Evolutionary conservation across 1,140 invertebrate species (phyloP), one percentile per base, ranked within the genome.

Genomic region (Lycorma delicatula): DNA sequence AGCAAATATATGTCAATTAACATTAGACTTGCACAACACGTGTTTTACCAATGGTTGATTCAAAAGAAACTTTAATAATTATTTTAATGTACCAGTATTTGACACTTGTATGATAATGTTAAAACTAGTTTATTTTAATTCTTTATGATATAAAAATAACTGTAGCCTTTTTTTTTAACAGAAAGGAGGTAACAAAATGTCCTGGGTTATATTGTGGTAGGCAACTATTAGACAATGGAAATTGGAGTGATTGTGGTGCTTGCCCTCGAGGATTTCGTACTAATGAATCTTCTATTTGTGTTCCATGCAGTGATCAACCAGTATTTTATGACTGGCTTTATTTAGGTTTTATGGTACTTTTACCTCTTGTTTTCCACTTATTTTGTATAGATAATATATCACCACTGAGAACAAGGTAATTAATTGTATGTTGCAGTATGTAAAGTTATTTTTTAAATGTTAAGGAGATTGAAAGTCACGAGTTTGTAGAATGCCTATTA

Each of bases 291-390:
- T 85, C 80, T n/a, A 72, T 78, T 5, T 97, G 93, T 72, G 72
- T 81, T 23, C 80, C 80, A 5, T 97, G 94, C 68, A 75, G 81
- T 2, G 84, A 89, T 54, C 73, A 75, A 16, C 85, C 91, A 0
- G 75, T 80, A 27, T 79, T 93, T n/a, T 97, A 97, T 68, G 93
- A 97, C 68, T 94, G 90, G 86, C 77, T 96, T 1, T 97, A 95
- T 72, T 76, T 97, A 13, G 89, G 90, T 1, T 97, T 97, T 66
- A 95, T 97, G 89, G 88, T 84, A 1, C 68, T 95, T 6, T 64
- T 93, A 34, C 84, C 91, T 0, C 70, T 96, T 11, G 82, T 93
- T 27, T 73, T 96, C 55, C 92, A 97, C 72, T 92, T 89, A 79
- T 91, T 90, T 66, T 93, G 88, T 67, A 96, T 96, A 46, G 93